A percentile compares a stretch with the other conserved stretches of the same genome.
phyloP scores from a whole-genome alignment of 2,888 invertebrate species.

The Tachystola acroxantha region DNA sequence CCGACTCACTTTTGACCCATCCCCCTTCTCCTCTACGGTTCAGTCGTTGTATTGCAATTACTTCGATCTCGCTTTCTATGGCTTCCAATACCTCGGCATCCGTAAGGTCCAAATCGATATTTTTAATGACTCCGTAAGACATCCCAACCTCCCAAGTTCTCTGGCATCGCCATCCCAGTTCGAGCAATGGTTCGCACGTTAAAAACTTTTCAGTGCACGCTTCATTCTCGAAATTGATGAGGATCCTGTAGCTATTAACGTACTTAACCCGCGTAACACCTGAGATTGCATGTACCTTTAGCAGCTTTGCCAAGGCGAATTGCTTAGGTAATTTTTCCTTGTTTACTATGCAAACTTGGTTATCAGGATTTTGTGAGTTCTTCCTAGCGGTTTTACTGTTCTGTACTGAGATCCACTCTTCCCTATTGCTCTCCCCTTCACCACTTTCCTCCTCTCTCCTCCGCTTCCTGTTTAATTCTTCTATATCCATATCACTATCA shows the following conservation, averaged over 20 bases:
- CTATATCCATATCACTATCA: too few species aligned
- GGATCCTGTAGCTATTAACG: conserved; percentile 9
- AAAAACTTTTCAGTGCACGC: conserved; percentile 5
- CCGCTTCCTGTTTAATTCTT: too few species aligned
- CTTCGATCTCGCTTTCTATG: not conserved
- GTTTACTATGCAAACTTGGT: not conserved
- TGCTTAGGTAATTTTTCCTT: conserved; percentile 8
- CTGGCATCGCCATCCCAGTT: conserved; percentile 8
- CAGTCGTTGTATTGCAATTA: conserved; percentile 7
- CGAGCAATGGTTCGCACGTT: conserved; percentile 1
- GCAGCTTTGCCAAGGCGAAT: too few species aligned
- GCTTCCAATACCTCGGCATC: conserved; percentile 8
- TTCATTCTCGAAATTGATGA: conserved; percentile 8
- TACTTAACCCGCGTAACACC: conserved; percentile 6
- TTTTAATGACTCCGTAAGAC: conserved; percentile 12
- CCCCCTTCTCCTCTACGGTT: conserved; percentile 3
- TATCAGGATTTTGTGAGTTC: not conserved
- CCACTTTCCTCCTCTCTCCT: too few species aligned
- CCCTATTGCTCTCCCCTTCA: too few species aligned
- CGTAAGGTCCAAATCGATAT: conserved; percentile 10
- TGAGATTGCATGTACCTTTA: conserved; percentile 1
- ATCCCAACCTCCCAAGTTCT: conserved; percentile 8
- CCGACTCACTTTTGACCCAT: conserved; percentile 10
- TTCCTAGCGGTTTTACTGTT: not conserved
- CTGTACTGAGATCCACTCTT: not conserved